phyloP scores from a whole-genome alignment of 2,888 invertebrate species.

The Spicauda simplicius region DNA sequence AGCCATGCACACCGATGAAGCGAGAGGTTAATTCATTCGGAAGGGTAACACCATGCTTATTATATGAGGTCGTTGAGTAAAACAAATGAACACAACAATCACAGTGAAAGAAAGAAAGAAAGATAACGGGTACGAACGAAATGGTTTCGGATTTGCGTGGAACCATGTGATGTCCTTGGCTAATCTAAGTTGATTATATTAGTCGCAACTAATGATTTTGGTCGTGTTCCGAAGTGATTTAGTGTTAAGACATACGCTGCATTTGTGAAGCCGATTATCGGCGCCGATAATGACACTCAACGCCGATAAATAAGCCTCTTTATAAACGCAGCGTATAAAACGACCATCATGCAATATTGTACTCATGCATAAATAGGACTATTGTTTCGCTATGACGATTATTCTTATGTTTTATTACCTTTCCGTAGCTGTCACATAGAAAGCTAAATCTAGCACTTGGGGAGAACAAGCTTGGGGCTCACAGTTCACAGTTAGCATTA shows the following conservation, averaged over 20 bases:
- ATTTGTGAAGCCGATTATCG: conserved; percentile 3
- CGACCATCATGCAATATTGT: conserved; percentile 43
- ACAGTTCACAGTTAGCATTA: conserved; percentile 27
- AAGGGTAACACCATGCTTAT: conserved; percentile 72
- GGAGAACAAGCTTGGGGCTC: conserved; percentile 27
- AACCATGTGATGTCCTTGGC: conserved; percentile 47
- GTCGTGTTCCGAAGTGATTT: conserved; percentile 17
- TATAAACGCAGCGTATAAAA: conserved; percentile 21
- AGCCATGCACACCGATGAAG: conserved; percentile 81
- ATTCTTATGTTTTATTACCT: conserved; percentile 39
- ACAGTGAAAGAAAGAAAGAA: conserved; percentile 58
- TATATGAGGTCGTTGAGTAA: conserved; percentile 74
- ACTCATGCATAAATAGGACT: conserved; percentile 43
- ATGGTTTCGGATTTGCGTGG: conserved; percentile 46
- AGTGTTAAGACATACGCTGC: conserved; percentile 6
- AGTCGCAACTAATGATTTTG: conserved; percentile 24
- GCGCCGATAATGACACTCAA: background rate
- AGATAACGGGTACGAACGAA: conserved; percentile 54
- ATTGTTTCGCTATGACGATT: conserved; percentile 44
- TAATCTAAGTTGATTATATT: conserved; percentile 16
- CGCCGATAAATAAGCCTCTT: conserved; percentile 1
- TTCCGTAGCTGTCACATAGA: conserved; percentile 35
- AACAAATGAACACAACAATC: conserved; percentile 56
- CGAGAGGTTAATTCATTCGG: conserved; percentile 57
- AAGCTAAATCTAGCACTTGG: conserved; percentile 35